Conservation (phyloP, 2,888 invertebrate genomes). For the Sphecodes monilicornis region DNA sequence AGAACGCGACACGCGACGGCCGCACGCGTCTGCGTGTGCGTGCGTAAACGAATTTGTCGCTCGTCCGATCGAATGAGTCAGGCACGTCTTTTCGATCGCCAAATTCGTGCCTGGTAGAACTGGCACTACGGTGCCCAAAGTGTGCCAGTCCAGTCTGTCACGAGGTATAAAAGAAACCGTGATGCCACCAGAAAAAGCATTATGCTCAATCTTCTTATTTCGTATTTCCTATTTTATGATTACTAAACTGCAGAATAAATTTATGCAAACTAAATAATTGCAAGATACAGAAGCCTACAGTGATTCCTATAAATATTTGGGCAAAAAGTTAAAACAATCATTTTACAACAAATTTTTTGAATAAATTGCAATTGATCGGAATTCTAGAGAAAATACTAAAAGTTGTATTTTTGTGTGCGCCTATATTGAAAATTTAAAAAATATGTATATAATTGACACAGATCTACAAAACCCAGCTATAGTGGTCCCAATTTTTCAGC, state of each 20-base stretch:
- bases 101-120: background rate
- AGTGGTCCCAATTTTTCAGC: too few relatives aligned
- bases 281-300: too few relatives aligned
- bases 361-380: too few relatives aligned
- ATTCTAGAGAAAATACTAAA: too few relatives aligned
- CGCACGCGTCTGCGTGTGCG: conserved; percentile 12
- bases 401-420: too few relatives aligned
- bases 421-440: too few relatives aligned
- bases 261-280: background rate
- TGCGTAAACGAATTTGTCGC: conserved; percentile 41
- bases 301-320: too few relatives aligned
- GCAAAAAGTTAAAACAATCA: too few relatives aligned
- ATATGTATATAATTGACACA: too few relatives aligned
- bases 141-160: background rate
- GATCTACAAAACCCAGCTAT: too few relatives aligned
- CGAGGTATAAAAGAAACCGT: background rate
- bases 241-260: too few relatives aligned
- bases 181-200: background rate
- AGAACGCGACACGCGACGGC: conserved; percentile 24
- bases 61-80: conserved; percentile 22
- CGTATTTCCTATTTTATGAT: background rate
- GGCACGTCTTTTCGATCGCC: background rate
- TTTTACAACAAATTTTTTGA: too few relatives aligned
- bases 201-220: background rate
- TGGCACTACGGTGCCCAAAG: background rate